Evolutionary conservation across 2,888 invertebrate species (phyloP), one percentile per base, ranked within the genome.

Genomic region (Axea sp.): DNA sequence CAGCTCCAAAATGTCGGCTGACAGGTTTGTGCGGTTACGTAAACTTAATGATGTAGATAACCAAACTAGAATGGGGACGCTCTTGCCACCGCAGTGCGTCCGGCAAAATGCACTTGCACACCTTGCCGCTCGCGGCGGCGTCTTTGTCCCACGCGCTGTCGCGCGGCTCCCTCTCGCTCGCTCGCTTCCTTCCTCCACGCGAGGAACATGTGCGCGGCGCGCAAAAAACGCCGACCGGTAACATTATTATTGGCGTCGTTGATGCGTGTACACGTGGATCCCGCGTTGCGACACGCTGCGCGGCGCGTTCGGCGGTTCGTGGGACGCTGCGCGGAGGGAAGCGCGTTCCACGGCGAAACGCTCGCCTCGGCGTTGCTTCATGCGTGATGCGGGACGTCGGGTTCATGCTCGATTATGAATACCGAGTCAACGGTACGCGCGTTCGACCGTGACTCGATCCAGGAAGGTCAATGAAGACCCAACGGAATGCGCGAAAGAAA

Each of bases 31-130:
- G 82, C 78, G 84, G 84, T 86, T 86, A 84, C 82, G 83, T 83
- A 85, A 86, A 84, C 82, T 82, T 83, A 80, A 83, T 82, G 83
- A 84, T 84, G 83, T 81, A 82, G 82, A 84, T 84, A 82, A 82
- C 78, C 81, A 67, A 84, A 83, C 83, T 83, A 83, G 83, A 85
- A 85, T 82, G 84, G 80, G 84, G 81, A 82, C 83, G 81, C 76
- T 82, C 76, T 75, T 77, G 80, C 73, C 79, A 77, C 77, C 78
- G 78, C 79, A 74, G 75, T 76, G 79, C 79, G 80, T 80, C 77
- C 80, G 68, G 80, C 81, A 76, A 82, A 83, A 83, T 82, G 77
- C 80, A 82, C 80, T 81, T 72, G 83, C 80, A 80, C 78, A 60
- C 69, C 75, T 81, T 81, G 82, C 81, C 81, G 79, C 84, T 82